Conservation (phyloP, 2,797 vertebrate species). For the Microcaecilia unicolor region DNA sequence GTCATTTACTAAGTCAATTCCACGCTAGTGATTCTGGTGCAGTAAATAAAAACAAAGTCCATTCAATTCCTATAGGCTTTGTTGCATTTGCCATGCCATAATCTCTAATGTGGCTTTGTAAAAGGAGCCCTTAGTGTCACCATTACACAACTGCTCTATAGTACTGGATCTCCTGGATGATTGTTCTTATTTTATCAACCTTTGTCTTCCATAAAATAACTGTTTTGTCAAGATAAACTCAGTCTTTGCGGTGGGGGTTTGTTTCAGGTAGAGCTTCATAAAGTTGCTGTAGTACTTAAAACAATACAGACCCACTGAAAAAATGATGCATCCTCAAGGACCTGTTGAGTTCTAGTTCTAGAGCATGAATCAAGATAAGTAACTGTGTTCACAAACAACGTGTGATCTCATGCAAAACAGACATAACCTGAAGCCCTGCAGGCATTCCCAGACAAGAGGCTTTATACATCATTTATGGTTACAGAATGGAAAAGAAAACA, state of each 20-base stretch:
- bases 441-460: constrained; percentile 32
- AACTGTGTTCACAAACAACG: constrained; percentile 18
- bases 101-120: no score
- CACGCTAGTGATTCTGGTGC: no score
- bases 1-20: no score
- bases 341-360: constrained; percentile 32
- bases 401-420: constrained; percentile 20
- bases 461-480: constrained; percentile 29
- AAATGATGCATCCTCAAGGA: constrained; percentile 36
- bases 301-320: constrained; percentile 26
- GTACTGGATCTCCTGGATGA: no score
- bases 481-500: constrained; percentile 26
- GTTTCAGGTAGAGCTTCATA: constrained; percentile 26
- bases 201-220: constrained; percentile 25
- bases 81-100: no score
- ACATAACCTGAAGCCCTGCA: constrained; percentile 26
- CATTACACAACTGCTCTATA: no score
- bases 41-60: no score
- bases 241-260: constrained; percentile 8
- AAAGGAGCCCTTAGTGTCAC: no score
- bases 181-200: constrained; percentile 5
- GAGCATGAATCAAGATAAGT: constrained; percentile 33
- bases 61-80: no score
- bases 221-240: constrained; percentile 32
- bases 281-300: constrained; percentile 26